Conservation (phyloP, 2,113 vertebrate species). For the Mustelus asterias region DNA sequence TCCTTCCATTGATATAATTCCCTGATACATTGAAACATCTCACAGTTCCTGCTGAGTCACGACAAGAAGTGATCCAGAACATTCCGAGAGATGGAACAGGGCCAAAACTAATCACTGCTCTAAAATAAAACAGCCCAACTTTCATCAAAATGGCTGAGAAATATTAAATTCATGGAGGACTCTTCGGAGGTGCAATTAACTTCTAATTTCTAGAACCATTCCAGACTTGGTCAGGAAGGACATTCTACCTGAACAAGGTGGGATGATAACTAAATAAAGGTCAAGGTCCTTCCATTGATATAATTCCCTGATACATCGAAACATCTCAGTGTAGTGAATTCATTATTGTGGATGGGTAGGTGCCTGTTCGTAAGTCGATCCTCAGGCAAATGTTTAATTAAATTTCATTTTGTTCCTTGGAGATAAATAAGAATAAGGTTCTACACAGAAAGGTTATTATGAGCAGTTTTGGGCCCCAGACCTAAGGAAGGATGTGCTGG, state of each 20-base stretch:
- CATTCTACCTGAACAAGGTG: not conserved
- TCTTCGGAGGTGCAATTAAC: not conserved
- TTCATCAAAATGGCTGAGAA: slow-evolving; percentile 4
- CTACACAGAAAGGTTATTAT: not conserved
- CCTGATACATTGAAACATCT: too few species aligned
- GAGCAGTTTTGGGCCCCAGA: not conserved
- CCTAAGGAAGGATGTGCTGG: too few species aligned
- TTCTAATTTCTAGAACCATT: not conserved
- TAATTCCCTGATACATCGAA: not conserved
- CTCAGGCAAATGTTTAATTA: not conserved
- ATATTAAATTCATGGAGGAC: not conserved
- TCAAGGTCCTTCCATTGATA: not conserved
- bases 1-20: too few species aligned
- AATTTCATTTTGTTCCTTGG: not conserved
- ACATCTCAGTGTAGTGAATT: not conserved
- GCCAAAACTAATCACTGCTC: not conserved
- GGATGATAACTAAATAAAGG: not conserved
- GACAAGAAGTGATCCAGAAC: not conserved
- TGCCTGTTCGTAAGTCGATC: not conserved
- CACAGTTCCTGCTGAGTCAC: not conserved
- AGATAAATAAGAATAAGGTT: not conserved
- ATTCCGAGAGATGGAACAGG: not conserved
- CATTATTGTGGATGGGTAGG: not conserved
- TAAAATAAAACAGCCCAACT: not conserved
- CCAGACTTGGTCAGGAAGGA: not conserved